phyloP scores from a whole-genome alignment of 2,797 vertebrate genomes.

The Darevskia nairensis region DNA sequence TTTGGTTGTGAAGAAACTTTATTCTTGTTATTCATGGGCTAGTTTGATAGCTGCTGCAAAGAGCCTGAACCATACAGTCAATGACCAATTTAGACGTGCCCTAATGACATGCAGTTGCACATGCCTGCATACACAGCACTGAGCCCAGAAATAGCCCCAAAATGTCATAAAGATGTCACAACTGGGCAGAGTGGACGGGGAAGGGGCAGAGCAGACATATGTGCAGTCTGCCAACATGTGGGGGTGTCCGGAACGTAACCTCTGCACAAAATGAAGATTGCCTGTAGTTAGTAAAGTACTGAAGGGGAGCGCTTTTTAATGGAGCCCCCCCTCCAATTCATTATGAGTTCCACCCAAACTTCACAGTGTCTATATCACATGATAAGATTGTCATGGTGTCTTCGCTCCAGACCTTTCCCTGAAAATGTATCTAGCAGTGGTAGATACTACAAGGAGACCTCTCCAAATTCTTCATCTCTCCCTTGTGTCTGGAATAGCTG shows the following conservation, averaged over 20 bases:
- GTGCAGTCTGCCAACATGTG: too few species aligned
- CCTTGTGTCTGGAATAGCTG: not conserved
- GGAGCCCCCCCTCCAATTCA: not conserved
- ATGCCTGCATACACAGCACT: too few species aligned
- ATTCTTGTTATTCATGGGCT: not conserved
- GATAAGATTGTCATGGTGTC: not conserved
- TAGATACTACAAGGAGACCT: not conserved
- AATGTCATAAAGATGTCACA: too few species aligned
- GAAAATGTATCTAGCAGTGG: not conserved
- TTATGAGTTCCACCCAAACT: not conserved
- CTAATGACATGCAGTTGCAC: too few species aligned
- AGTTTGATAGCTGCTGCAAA: not conserved
- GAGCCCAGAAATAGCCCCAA: too few species aligned
- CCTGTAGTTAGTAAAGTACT: not conserved
- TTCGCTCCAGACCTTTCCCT: not conserved
- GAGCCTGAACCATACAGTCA: not conserved
- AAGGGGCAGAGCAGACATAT: too few species aligned
- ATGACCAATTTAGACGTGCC: too few species aligned
- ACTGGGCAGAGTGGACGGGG: too few species aligned
- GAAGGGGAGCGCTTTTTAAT: not conserved
- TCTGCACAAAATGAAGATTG: too few species aligned
- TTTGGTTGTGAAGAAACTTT: not conserved
- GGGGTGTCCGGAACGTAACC: too few species aligned
- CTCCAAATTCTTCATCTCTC: not conserved
- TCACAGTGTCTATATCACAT: not conserved